Evolutionary conservation across 2,888 invertebrate species (phyloP).

Genomic region (Epinotia demarniana): DNA sequence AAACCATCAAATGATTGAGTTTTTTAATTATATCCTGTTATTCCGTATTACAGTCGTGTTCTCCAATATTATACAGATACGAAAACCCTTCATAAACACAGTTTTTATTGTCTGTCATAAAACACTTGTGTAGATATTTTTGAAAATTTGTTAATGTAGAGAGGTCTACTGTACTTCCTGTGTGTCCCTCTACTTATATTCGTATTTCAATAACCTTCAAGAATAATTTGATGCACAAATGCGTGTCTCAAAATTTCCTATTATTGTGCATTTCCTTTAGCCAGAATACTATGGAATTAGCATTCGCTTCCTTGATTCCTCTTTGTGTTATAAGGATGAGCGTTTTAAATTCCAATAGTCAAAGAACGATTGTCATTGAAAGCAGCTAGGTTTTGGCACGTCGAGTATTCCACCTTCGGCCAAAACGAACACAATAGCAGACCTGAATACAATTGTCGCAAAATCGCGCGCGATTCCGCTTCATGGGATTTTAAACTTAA

Average conservation of each 20-base stretch:
- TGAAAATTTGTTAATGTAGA: no score
- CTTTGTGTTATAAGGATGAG: slow-evolving; percentile 9
- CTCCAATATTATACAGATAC: no score
- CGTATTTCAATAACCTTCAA: neutral
- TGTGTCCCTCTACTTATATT: no score
- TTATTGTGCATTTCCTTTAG: neutral
- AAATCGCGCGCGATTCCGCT: slow-evolving; percentile 6
- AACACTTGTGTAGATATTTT: no score
- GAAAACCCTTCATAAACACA: no score
- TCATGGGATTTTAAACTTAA: slow-evolving; percentile 5
- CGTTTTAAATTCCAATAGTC: slow-evolving; percentile 46
- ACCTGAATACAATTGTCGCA: slow-evolving; percentile 1
- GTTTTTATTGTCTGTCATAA: no score
- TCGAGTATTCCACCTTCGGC: slow-evolving; percentile 62
- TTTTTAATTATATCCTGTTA: no score
- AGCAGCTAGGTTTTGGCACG: slow-evolving; percentile 62
- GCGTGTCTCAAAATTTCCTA: neutral
- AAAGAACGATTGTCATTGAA: slow-evolving; percentile 63
- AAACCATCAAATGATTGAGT: no score
- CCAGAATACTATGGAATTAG: neutral
- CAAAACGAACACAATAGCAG: slow-evolving; percentile 65
- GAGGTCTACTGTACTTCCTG: no score
- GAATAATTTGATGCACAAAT: neutral
- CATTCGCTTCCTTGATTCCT: slow-evolving; percentile 3
- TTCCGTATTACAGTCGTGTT: no score